phyloP scores from a whole-genome alignment of 2,113 vertebrate genomes.

The Oreochromis tanganicae region DNA sequence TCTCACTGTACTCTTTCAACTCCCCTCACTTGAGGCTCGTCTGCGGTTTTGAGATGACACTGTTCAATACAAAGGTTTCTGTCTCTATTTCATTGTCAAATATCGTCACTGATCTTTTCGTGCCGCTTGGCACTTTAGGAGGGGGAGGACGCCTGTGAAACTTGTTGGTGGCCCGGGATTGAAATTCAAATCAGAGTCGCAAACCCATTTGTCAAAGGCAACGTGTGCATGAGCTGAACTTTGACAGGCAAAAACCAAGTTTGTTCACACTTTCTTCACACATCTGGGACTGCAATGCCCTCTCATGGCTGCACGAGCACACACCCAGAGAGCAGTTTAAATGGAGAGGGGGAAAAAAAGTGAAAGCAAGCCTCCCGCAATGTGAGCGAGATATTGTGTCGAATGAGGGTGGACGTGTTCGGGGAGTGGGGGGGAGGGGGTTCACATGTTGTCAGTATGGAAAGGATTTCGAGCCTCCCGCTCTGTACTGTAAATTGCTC shows the following conservation, averaged over 20 bases:
- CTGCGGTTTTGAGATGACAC: conserved; percentile 52
- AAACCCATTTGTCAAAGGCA: conserved; percentile 37
- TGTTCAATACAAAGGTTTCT: conserved; percentile 36
- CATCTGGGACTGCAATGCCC: conserved; percentile 64
- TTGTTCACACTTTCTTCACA: conserved; percentile 30
- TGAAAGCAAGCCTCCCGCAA: conserved; percentile 36
- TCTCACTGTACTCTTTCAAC: conserved; percentile 45
- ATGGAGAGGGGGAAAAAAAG: neutral
- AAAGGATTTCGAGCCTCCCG: conserved; percentile 22
- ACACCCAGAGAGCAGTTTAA: conserved; percentile 6
- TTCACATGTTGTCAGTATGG: conserved; percentile 28
- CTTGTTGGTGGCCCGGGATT: conserved; percentile 36
- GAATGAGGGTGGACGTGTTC: neutral
- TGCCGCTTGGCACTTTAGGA: neutral
- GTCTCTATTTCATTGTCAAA: conserved; percentile 52
- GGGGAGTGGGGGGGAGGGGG: neutral
- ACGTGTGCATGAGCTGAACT: conserved; percentile 37
- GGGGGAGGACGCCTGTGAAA: conserved; percentile 23
- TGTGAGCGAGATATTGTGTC: neutral
- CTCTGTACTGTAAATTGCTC: conserved; percentile 34
- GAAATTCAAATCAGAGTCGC: conserved; percentile 42
- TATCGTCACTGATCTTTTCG: conserved; percentile 26
- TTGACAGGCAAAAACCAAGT: conserved; percentile 39
- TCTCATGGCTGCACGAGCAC: conserved; percentile 57
- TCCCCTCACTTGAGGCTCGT: conserved; percentile 24